Percentiles rank a stretch among this genome's conserved stretches.
These are phyloP conservation scores for Coenonympha arcania DNA, from an alignment of 2,888 invertebrate species.

Conservation along the genomic window DNA sequence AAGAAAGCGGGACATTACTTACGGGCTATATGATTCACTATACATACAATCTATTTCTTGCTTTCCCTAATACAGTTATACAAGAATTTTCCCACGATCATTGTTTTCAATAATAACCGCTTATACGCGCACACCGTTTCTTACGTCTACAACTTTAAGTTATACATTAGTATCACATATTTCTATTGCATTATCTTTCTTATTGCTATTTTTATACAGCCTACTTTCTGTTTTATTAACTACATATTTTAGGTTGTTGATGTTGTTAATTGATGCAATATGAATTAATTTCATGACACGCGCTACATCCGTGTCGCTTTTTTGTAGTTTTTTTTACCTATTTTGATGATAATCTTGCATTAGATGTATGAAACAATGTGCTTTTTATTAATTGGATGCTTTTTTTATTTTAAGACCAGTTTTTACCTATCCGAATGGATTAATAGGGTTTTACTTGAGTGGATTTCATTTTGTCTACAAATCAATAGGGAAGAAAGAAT, in stretches of 20 bases:
- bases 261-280: slow-evolving; percentile 32
- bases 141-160: slow-evolving; percentile 25
- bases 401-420: slow-evolving; percentile 7
- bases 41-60: slow-evolving; percentile 52
- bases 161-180: neutral
- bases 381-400: slow-evolving; percentile 1
- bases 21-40: slow-evolving; percentile 34
- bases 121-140: slow-evolving; percentile 34
- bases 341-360: slow-evolving; percentile 16
- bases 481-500: too few relatives aligned
- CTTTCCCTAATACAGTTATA: slow-evolving; percentile 54
- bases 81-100: slow-evolving; percentile 60
- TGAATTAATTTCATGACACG: slow-evolving; percentile 37
- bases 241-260: slow-evolving; percentile 13
- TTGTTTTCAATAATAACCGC: slow-evolving; percentile 45
- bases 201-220: slow-evolving; percentile 10
- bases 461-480: too few relatives aligned
- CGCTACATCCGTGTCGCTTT: slow-evolving; percentile 34
- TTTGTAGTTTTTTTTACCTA: slow-evolving; percentile 18
- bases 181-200: slow-evolving; percentile 14
- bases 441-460: too few relatives aligned
- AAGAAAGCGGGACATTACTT: slow-evolving; percentile 18
- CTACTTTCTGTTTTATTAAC: neutral
- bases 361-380: slow-evolving; percentile 7
- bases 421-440: too few relatives aligned